phyloP scores from a whole-genome alignment of 1,140 invertebrate genomes.

The Stenopsyche tienmushanensis region DNA sequence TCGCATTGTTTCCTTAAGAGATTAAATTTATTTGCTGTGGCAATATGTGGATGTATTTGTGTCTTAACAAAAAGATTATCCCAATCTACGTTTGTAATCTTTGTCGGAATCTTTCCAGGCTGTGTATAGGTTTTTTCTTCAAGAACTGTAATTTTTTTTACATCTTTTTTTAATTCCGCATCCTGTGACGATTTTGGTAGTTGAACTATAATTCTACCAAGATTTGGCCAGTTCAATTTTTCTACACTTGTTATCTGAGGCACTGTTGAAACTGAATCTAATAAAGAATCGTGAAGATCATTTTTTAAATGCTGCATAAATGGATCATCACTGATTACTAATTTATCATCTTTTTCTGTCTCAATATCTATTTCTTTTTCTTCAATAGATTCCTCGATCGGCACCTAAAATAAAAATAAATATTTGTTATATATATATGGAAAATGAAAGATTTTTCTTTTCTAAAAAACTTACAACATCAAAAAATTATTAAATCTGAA shows the following conservation, averaged over 20 bases:
- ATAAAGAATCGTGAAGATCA: conserved; percentile 62
- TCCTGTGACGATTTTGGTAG: conserved; percentile 57
- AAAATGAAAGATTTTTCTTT: not conserved
- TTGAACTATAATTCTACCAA: conserved; percentile 60
- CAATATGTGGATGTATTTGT: conserved; percentile 64
- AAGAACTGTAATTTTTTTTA: conserved; percentile 52
- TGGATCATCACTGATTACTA: conserved; percentile 57
- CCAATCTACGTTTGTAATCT: conserved; percentile 53
- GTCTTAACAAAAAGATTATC: conserved; percentile 62
- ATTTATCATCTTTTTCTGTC: conserved; percentile 49
- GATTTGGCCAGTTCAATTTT: conserved; percentile 57
- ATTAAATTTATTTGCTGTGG: conserved; percentile 59
- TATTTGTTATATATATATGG: not conserved
- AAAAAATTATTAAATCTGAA: not conserved
- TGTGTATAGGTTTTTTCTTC: conserved; percentile 60
- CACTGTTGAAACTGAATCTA: conserved; percentile 56
- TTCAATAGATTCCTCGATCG: conserved; percentile 34
- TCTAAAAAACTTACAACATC: not conserved
- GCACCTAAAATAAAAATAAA: not conserved
- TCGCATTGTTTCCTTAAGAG: conserved; percentile 55
- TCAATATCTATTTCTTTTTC: conserved; percentile 39
- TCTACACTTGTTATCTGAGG: conserved; percentile 47
- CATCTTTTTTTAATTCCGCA: conserved; percentile 45
- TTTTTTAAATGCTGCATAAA: conserved; percentile 65
- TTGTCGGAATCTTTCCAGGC: conserved; percentile 56